Percentiles rank a stretch among this genome's conserved stretches.
These are phyloP conservation scores for Calameuta filiformis DNA, from an alignment of 2,888 invertebrate species.

Conservation along the genomic window DNA sequence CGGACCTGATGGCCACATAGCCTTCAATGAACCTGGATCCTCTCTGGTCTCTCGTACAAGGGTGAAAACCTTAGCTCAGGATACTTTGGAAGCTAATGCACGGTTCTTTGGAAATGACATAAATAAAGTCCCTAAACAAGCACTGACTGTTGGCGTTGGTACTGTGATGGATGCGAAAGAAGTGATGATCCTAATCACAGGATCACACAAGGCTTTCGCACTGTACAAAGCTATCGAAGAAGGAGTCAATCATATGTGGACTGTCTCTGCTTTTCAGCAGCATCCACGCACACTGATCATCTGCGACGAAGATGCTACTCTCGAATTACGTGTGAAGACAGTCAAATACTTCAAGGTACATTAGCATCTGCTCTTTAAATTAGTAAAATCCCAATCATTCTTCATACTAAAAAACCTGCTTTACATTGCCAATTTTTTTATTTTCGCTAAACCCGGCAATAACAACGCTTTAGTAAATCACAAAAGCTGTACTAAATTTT, in stretches of 20 bases:
- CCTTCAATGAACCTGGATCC: slow-evolving; percentile 99
- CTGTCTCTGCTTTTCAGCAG: slow-evolving; percentile 98
- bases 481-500: neutral
- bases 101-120: slow-evolving; percentile 97
- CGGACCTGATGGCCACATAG: slow-evolving; percentile 99
- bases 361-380: neutral
- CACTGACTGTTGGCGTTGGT: slow-evolving; percentile 97
- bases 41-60: slow-evolving; percentile 95
- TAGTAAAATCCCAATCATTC: neutral
- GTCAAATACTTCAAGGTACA: slow-evolving; percentile 97
- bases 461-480: neutral
- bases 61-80: slow-evolving; percentile 95
- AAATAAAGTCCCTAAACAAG: slow-evolving; percentile 92
- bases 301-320: slow-evolving; percentile 97
- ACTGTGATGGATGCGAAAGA: slow-evolving; percentile 99
- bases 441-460: neutral
- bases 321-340: slow-evolving; percentile 96
- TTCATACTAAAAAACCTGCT: neutral
- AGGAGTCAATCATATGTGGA: slow-evolving; percentile 99
- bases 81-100: slow-evolving; percentile 97
- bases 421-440: neutral
- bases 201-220: slow-evolving; percentile 95
- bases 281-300: slow-evolving; percentile 93
- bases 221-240: slow-evolving; percentile 98
- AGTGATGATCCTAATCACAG: slow-evolving; percentile 98